Evolutionary conservation across 2,888 invertebrate species (phyloP).

Genomic region (Tridacna gigas): DNA sequence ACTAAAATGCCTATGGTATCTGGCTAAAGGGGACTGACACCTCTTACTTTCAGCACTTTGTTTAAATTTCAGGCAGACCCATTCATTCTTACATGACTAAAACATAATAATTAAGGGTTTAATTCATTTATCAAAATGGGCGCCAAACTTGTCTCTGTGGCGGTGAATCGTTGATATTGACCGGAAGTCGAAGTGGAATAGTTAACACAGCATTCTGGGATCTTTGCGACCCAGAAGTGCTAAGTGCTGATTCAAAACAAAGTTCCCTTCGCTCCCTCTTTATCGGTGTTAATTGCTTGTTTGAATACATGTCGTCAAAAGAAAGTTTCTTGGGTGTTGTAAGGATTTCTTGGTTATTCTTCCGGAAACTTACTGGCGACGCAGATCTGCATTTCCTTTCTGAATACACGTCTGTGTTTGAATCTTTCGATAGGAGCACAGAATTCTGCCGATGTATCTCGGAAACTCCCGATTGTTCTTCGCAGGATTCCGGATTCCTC

Average conservation of each 20-base stretch:
- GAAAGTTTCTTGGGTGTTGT: slow-evolving; percentile 9
- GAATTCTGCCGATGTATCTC: not conserved
- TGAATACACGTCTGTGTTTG: slow-evolving; percentile 3
- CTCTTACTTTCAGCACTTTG: no score
- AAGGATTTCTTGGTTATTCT: not conserved
- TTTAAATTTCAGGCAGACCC: no score
- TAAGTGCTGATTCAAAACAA: not conserved
- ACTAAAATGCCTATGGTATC: no score
- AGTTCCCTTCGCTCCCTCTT: slow-evolving; percentile 13
- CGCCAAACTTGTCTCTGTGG: slow-evolving; percentile 64
- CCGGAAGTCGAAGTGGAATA: slow-evolving; percentile 57
- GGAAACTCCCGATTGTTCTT: not conserved
- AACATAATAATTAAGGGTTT: no score
- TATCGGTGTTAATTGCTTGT: not conserved
- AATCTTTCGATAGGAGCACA: not conserved
- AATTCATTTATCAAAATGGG: slow-evolving; percentile 44
- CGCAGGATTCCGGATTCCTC: slow-evolving; percentile 15
- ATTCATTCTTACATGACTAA: no score
- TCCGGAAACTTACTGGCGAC: slow-evolving; percentile 1
- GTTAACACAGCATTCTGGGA: slow-evolving; percentile 40
- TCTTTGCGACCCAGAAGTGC: not conserved
- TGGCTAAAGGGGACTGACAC: no score
- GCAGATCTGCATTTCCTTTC: slow-evolving; percentile 26
- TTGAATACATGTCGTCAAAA: slow-evolving; percentile 8
- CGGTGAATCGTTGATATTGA: slow-evolving; percentile 48